A percentile compares a stretch with the other conserved stretches of the same genome.
These are phyloP conservation scores for Bellardia pandia DNA, from an alignment of 2,888 invertebrate species.

Conservation along the genomic window DNA sequence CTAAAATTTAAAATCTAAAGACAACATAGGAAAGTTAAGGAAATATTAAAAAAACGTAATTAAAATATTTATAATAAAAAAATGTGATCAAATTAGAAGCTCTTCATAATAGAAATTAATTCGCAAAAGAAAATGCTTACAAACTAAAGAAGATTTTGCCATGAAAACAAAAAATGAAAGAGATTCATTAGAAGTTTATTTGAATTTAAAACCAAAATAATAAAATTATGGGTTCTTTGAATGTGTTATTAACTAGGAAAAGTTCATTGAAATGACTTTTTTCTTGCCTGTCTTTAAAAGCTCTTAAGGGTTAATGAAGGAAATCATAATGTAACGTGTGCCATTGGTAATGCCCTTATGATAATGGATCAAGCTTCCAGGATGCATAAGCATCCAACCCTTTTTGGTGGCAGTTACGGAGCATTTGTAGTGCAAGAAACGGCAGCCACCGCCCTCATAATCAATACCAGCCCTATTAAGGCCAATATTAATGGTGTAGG, in stretches of 20 bases:
- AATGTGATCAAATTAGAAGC: slow-evolving; percentile 13
- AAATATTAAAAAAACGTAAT: slow-evolving; percentile 65
- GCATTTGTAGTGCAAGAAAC: slow-evolving; percentile 98
- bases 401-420: slow-evolving; percentile 92
- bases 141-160: not conserved
- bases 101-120: not conserved
- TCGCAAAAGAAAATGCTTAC: not conserved
- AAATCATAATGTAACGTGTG: slow-evolving; percentile 98
- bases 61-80: slow-evolving; percentile 25
- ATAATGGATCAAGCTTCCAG: slow-evolving; percentile 97
- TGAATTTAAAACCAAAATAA: slow-evolving; percentile 3
- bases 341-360: slow-evolving; percentile 97
- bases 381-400: slow-evolving; percentile 98
- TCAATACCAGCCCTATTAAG: slow-evolving; percentile 92
- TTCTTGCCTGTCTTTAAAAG: not conserved
- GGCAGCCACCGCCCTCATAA: slow-evolving; percentile 96
- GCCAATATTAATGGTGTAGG: slow-evolving; percentile 98
- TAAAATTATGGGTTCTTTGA: slow-evolving; percentile 58
- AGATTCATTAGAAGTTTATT: slow-evolving; percentile 36
- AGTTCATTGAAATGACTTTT: slow-evolving; percentile 7
- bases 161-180: not conserved
- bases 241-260: slow-evolving; percentile 49
- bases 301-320: slow-evolving; percentile 97
- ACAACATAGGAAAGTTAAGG: not conserved
- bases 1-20: too few relatives aligned